These are phyloP conservation scores for Symphodus melops DNA, from an alignment of 2,113 vertebrate species.

Conservation along the genomic window DNA sequence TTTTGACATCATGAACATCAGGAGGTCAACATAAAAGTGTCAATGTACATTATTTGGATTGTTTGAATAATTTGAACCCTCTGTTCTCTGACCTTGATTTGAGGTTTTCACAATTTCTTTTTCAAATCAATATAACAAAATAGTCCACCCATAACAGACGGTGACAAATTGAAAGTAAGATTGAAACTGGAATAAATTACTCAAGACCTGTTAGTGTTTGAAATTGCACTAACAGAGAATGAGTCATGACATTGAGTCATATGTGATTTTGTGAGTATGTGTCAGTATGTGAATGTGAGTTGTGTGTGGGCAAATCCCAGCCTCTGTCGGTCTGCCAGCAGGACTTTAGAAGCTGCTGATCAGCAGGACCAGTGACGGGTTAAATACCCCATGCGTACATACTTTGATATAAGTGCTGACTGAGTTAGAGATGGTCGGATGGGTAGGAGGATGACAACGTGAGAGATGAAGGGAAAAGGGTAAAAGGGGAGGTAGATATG, in stretches of 20 bases:
- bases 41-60: no score
- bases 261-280: background rate
- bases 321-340: slow-evolving; percentile 38
- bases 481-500: slow-evolving; percentile 30
- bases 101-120: no score
- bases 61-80: no score
- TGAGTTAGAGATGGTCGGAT: slow-evolving; percentile 45
- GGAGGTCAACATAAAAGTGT: no score
- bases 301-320: slow-evolving; percentile 14
- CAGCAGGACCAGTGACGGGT: slow-evolving; percentile 61
- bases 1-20: no score
- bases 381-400: slow-evolving; percentile 65
- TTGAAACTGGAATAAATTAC: background rate
- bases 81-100: no score
- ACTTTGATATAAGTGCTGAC: slow-evolving; percentile 74
- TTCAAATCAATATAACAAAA: no score
- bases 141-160: background rate
- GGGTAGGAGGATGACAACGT: slow-evolving; percentile 48
- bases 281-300: slow-evolving; percentile 17
- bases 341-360: slow-evolving; percentile 59
- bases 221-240: background rate
- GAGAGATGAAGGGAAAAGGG: slow-evolving; percentile 46
- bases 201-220: background rate
- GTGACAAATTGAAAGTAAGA: background rate
- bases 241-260: background rate